Percentiles rank a stretch among this genome's conserved stretches.
These are phyloP conservation scores for Xiphorhynchus erythropygius DNA, from an alignment of 2,797 vertebrate species.

Conservation along the genomic window DNA sequence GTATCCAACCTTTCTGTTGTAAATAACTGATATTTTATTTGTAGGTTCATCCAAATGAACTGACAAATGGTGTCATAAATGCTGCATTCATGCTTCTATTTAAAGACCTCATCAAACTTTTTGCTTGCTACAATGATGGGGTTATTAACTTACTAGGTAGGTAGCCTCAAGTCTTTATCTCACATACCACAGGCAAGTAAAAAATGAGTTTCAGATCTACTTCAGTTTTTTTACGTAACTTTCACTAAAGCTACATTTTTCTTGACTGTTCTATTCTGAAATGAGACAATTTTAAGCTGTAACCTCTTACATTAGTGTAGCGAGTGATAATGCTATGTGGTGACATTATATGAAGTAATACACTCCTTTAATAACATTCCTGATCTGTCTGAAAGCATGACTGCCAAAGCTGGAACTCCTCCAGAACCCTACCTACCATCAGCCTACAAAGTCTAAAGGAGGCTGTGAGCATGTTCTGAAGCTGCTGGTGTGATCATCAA, in stretches of 20 bases:
- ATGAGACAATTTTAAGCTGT: not conserved
- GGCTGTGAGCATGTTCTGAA: not conserved
- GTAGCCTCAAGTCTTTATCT: slow-evolving; percentile 20
- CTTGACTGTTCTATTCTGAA: not conserved
- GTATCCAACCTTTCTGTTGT: not conserved
- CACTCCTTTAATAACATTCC: not conserved
- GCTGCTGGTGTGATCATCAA: not conserved
- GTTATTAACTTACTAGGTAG: slow-evolving; percentile 97
- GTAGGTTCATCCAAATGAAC: slow-evolving; percentile 91
- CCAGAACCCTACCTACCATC: not conserved
- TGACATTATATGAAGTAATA: not conserved
- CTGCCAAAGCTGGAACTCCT: not conserved
- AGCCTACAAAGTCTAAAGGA: not conserved
- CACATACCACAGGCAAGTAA: not conserved
- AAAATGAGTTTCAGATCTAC: not conserved
- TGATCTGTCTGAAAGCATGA: not conserved
- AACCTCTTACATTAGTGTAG: not conserved
- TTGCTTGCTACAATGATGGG: slow-evolving; percentile 98
- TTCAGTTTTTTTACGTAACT: not conserved
- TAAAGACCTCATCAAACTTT: slow-evolving; percentile 98
- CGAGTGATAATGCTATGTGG: not conserved
- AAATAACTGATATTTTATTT: slow-evolving; percentile 51
- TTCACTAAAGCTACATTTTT: not conserved
- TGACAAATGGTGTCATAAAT: slow-evolving; percentile 95
- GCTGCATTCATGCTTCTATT: slow-evolving; percentile 96